Evolutionary conservation across 2,797 vertebrate genomes (phyloP).

Genomic region (Malacoctenus gilli): DNA sequence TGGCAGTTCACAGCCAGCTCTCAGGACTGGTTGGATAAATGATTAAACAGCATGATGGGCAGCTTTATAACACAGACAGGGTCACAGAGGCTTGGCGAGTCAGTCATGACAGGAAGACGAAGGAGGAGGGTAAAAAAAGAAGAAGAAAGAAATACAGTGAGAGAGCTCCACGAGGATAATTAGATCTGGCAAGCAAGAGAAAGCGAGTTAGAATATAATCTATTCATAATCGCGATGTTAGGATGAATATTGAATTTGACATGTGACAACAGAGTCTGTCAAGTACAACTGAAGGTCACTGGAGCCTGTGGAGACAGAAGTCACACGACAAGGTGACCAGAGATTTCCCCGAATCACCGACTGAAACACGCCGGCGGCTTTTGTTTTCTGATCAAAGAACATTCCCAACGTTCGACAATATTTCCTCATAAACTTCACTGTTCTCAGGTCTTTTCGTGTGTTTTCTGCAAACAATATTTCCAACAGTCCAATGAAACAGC

Average conservation of each 20-base stretch:
- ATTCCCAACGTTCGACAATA: no score
- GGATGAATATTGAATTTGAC: slow-evolving; percentile 59
- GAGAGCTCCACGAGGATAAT: slow-evolving; percentile 51
- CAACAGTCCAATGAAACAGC: no score
- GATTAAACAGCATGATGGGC: slow-evolving; percentile 69
- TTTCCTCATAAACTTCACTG: no score
- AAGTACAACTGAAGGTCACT: slow-evolving; percentile 18
- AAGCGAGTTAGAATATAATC: slow-evolving; percentile 63
- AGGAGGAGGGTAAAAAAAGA: background rate
- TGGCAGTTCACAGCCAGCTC: slow-evolving; percentile 70
- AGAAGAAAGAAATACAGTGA: slow-evolving; percentile 7
- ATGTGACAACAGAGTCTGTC: slow-evolving; percentile 20
- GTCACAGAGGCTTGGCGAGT: slow-evolving; percentile 55
- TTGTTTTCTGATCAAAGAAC: no score
- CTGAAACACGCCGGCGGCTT: no score
- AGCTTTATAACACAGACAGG: slow-evolving; percentile 62
- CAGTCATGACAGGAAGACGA: slow-evolving; percentile 44
- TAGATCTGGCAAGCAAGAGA: slow-evolving; percentile 58
- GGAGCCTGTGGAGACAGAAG: slow-evolving; percentile 8
- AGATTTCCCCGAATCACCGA: no score
- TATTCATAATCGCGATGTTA: slow-evolving; percentile 56
- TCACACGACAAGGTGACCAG: background rate
- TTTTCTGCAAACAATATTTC: no score
- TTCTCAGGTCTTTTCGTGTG: no score
- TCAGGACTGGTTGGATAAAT: slow-evolving; percentile 58